These are phyloP conservation scores for Conomelus anceps DNA, from an alignment of 2,888 invertebrate genomes.

Conservation along the genomic window DNA sequence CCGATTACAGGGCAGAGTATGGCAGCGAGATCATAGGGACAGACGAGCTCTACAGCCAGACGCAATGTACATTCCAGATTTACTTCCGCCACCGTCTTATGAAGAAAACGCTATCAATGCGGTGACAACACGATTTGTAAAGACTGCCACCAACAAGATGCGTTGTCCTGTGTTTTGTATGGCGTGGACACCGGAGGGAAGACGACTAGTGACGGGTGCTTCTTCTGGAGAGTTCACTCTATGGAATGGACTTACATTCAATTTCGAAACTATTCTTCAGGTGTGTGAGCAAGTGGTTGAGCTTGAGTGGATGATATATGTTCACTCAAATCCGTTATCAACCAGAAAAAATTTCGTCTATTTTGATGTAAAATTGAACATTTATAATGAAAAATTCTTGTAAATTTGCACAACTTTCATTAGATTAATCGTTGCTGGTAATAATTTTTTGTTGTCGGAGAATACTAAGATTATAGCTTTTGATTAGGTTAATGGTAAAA, in stretches of 20 bases:
- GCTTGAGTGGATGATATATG: background rate
- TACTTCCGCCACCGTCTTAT: slow-evolving; percentile 90
- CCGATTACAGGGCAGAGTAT: slow-evolving; percentile 54
- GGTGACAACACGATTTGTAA: slow-evolving; percentile 89
- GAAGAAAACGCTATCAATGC: slow-evolving; percentile 95
- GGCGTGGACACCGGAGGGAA: slow-evolving; percentile 98
- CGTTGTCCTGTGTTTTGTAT: slow-evolving; percentile 98
- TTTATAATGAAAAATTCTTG: no score
- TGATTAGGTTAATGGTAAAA: no score
- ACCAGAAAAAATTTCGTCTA: no score
- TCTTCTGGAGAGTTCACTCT: slow-evolving; percentile 99
- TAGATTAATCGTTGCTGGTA: no score
- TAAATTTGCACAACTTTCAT: no score
- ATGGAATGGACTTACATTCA: slow-evolving; percentile 99
- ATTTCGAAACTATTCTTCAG: slow-evolving; percentile 99
- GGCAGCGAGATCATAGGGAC: slow-evolving; percentile 91
- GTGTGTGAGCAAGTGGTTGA: slow-evolving; percentile 47
- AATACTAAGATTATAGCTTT: no score
- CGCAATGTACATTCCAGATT: slow-evolving; percentile 86
- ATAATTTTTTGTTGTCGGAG: no score
- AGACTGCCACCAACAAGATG: slow-evolving; percentile 99
- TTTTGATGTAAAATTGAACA: no score
- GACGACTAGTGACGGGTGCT: slow-evolving; percentile 94
- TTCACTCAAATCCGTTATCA: no score
- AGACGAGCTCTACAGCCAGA: slow-evolving; percentile 88